Evolutionary conservation across 2,113 vertebrate species (phyloP).

Genomic region (Sus scrofa): T2T-Sscrofa CM000827.6:97413001-97413500

Average conservation of each 20-base stretch:
- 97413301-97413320: background rate
- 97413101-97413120: too few species aligned
- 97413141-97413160: too few species aligned
- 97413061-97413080: too few species aligned
- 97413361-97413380: background rate
- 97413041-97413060: too few species aligned
- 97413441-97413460: too few species aligned
- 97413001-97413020: too few species aligned
- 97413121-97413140: too few species aligned
- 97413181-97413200: background rate
- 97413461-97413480: too few species aligned
- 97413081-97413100: too few species aligned
- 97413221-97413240: background rate
- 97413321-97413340: background rate
- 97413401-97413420: background rate
- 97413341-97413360: slow-evolving; percentile 9
- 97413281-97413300: background rate
- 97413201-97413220: background rate
- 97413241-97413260: slow-evolving; percentile 2
- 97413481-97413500: too few species aligned
- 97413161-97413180: too few species aligned
- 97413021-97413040: too few species aligned
- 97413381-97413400: background rate
- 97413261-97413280: background rate
- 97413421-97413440: background rate